phyloP scores from a whole-genome alignment of 2,113 vertebrate species.

The Gulo gulo region DNA sequence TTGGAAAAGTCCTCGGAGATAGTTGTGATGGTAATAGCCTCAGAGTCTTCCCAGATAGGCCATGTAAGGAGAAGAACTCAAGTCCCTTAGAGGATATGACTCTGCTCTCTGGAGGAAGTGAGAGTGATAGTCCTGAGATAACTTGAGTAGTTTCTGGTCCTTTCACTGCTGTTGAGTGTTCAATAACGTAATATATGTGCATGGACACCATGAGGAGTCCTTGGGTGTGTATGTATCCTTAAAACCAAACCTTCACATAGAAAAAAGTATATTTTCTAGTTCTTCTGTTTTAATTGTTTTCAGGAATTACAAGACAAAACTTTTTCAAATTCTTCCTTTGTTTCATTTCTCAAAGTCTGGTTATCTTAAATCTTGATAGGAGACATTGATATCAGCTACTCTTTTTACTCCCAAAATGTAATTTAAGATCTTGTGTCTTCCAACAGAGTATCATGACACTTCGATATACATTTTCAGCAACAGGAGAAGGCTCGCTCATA shows the following conservation, averaged over 20 bases:
- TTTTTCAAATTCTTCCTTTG: neutral
- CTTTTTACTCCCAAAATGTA: neutral
- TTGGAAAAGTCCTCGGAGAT: neutral
- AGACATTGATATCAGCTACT: neutral
- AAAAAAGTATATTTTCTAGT: neutral
- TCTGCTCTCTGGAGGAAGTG: neutral
- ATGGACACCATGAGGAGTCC: neutral
- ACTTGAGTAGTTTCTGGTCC: neutral
- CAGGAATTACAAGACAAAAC: neutral
- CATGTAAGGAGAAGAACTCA: neutral
- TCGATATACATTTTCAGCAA: neutral
- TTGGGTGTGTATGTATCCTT: neutral
- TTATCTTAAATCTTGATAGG: neutral
- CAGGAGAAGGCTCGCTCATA: neutral
- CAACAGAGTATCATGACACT: neutral
- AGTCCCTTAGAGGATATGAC: neutral
- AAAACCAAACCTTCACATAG: neutral
- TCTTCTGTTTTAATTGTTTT: neutral
- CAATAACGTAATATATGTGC: neutral
- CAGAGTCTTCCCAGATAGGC: rapidly evolving
- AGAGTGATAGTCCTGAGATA: too few relatives aligned
- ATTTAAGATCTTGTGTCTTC: neutral
- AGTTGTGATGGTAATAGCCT: neutral
- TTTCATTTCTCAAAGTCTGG: neutral
- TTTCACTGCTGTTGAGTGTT: neutral